Conservation (phyloP, 2,888 invertebrate genomes). For the Anorthoa munda region DNA sequence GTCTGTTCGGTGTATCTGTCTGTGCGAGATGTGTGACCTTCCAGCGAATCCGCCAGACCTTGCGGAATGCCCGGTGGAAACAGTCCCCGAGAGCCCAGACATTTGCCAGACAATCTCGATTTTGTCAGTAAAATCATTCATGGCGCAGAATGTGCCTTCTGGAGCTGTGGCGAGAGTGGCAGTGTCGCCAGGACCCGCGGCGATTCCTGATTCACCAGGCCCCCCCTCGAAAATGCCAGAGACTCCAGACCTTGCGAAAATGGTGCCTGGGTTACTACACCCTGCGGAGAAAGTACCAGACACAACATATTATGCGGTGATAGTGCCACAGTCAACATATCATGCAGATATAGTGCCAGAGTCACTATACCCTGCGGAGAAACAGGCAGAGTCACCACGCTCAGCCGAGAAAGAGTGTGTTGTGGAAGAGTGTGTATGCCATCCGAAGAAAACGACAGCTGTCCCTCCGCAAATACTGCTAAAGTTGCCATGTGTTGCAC, state of each 20-base stretch:
- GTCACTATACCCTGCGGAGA: background rate
- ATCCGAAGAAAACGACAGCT: background rate
- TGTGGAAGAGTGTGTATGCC: background rate
- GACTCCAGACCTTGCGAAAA: background rate
- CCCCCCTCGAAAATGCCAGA: background rate
- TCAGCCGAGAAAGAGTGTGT: background rate
- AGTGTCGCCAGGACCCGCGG: background rate
- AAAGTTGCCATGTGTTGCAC: background rate
- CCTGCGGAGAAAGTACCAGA: background rate
- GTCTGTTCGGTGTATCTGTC: conserved; percentile 9
- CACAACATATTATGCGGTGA: background rate
- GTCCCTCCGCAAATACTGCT: background rate
- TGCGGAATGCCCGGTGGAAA: too few relatives aligned
- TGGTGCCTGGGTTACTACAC: background rate
- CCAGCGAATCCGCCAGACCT: background rate
- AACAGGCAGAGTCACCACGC: background rate
- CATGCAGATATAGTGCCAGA: background rate
- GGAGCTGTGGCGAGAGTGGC: background rate
- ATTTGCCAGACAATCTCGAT: too few relatives aligned
- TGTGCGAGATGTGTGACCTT: background rate
- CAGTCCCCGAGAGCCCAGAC: too few relatives aligned
- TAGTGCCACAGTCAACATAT: background rate
- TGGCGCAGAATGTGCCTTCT: background rate
- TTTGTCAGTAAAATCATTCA: too few relatives aligned
- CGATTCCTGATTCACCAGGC: background rate